These are phyloP conservation scores for Acanthis flammea DNA, from an alignment of 2,797 vertebrate species.

Conservation along the genomic window DNA sequence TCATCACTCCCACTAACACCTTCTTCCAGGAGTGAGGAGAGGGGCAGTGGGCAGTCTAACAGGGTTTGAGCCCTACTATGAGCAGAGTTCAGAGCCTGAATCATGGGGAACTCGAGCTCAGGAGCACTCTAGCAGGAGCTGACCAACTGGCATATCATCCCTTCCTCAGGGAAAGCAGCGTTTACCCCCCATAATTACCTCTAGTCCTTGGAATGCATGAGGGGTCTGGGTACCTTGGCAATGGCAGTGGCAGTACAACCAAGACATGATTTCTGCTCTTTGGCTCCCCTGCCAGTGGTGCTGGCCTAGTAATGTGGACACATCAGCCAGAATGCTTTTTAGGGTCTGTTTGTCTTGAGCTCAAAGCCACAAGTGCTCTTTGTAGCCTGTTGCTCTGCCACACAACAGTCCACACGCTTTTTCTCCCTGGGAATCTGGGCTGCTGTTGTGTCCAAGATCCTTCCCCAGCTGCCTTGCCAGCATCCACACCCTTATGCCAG, in stretches of 20 bases:
- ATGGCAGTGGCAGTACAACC: background rate
- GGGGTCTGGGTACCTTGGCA: background rate
- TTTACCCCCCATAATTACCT: background rate
- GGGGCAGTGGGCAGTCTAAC: background rate
- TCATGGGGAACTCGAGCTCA: background rate
- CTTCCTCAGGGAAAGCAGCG: background rate
- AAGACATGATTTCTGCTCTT: background rate
- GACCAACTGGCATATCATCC: background rate
- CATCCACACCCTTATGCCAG: background rate
- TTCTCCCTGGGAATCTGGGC: slow-evolving; percentile 14
- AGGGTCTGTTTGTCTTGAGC: slow-evolving; percentile 13
- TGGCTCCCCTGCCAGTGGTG: background rate
- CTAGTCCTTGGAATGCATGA: background rate
- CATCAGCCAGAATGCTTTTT: slow-evolving; percentile 5
- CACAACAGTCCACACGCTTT: background rate
- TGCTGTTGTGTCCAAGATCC: background rate
- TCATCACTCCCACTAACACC: background rate
- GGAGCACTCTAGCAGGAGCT: background rate
- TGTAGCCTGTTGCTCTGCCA: background rate
- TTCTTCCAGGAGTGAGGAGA: background rate
- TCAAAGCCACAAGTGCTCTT: background rate
- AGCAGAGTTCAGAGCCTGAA: background rate
- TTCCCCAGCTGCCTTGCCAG: slow-evolving; percentile 23
- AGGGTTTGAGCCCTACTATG: background rate
- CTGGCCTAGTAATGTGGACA: background rate